Evolutionary conservation across 2,888 invertebrate genomes (phyloP).

Genomic region (Thumatha senex): DNA sequence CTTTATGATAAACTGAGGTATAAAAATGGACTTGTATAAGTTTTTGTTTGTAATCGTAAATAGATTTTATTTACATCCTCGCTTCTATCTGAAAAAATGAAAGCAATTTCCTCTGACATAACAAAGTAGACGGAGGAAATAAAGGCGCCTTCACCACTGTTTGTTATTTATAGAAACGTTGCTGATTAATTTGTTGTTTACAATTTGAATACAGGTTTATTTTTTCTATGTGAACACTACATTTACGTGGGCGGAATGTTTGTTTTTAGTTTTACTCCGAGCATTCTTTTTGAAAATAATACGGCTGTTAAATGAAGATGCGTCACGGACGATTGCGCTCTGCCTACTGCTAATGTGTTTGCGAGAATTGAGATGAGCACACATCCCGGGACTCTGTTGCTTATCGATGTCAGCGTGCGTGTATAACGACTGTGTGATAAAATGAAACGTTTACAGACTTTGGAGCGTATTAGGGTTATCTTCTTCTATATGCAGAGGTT

Average conservation of each 20-base stretch:
- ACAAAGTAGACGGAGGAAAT: conserved; percentile 44
- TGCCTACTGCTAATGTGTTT: conserved; percentile 29
- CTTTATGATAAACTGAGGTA: background rate
- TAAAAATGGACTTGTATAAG: too few species aligned
- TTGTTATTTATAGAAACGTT: conserved; percentile 37
- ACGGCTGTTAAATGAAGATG: conserved; percentile 28
- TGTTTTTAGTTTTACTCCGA: conserved; percentile 29
- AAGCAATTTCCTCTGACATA: conserved; percentile 55
- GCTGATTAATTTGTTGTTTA: conserved; percentile 39
- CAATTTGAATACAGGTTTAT: conserved; percentile 31
- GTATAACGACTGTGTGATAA: conserved; percentile 40
- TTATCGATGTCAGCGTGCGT: conserved; percentile 36
- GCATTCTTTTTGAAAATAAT: conserved; percentile 7
- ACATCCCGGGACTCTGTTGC: conserved; percentile 36
- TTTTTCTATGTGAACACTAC: conserved; percentile 24
- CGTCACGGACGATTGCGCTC: conserved; percentile 24
- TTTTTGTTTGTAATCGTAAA: conserved; percentile 20
- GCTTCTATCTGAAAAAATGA: conserved; percentile 54
- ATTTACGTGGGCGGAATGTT: conserved; percentile 30
- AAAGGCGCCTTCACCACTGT: conserved; percentile 36
- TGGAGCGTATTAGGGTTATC: conserved; percentile 33
- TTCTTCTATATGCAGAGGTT: conserved; percentile 22
- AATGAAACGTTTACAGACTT: conserved; percentile 35
- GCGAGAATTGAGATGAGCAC: conserved; percentile 35
- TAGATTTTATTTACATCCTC: conserved; percentile 50